A percentile compares a stretch with the other conserved stretches of the same genome.
Evolutionary conservation across 92 coral and sea anemone genomes (phyloP).

Genomic region (Pocillopora meandrina): DNA sequence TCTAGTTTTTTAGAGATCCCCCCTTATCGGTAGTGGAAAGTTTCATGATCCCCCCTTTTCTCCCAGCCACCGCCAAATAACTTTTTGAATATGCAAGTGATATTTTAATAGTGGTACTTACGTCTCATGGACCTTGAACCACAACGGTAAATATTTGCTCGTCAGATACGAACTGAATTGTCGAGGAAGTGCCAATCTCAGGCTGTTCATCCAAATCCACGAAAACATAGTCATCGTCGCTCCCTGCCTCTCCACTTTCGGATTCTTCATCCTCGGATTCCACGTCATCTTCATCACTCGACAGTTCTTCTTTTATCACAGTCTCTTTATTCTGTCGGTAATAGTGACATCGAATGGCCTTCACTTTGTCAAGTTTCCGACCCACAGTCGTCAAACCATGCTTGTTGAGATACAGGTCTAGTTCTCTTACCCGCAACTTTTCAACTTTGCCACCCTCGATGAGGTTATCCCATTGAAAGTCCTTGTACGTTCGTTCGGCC

Average conservation of each 20-base stretch:
- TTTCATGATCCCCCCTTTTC: too few relatives aligned
- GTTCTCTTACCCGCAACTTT: constrained; percentile 12
- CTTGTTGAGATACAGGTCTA: not conserved
- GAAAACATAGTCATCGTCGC: not conserved
- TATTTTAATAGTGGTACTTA: too few relatives aligned
- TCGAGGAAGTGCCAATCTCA: constrained; percentile 9
- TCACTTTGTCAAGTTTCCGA: not conserved
- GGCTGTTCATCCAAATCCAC: constrained; percentile 14
- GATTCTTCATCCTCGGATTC: too few relatives aligned
- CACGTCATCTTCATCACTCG: too few relatives aligned
- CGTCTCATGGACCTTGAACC: too few relatives aligned
- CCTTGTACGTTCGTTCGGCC: constrained; percentile 8
- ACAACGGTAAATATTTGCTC: not conserved
- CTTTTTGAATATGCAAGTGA: too few relatives aligned
- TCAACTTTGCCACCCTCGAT: constrained; percentile 16
- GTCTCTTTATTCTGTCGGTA: too few relatives aligned
- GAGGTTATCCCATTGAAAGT: constrained; percentile 2
- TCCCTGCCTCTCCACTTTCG: too few relatives aligned
- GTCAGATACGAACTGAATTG: constrained; percentile 17
- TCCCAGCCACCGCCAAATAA: too few relatives aligned
- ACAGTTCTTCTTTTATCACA: too few relatives aligned
- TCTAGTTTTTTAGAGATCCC: too few relatives aligned
- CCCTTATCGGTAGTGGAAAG: too few relatives aligned
- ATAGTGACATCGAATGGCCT: constrained; percentile 7
- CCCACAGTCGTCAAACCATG: not conserved